A percentile compares a stretch with the other conserved stretches of the same genome.
These are phyloP conservation scores for Onychomys torridus DNA, from an alignment of 2,797 vertebrate genomes.

Conservation along the genomic window DNA sequence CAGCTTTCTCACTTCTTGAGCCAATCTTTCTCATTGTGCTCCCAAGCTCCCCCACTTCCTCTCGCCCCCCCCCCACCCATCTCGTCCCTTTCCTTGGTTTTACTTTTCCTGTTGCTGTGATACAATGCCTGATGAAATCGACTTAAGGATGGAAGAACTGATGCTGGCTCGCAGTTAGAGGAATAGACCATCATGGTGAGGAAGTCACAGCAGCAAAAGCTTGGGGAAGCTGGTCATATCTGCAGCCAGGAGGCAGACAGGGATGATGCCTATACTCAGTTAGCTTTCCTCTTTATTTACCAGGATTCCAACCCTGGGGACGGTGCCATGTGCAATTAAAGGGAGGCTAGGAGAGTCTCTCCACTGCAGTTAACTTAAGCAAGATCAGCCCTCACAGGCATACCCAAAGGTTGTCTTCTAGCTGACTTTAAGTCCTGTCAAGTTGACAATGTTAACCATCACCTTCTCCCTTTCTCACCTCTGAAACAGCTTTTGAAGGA, in stretches of 20 bases:
- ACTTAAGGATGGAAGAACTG: background rate
- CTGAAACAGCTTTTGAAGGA: background rate
- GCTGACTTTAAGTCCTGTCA: background rate
- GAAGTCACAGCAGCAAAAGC: background rate
- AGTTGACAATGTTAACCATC: background rate
- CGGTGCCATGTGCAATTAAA: background rate
- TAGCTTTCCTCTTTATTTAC: background rate
- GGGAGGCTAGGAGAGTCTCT: too few species aligned
- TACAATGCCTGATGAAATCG: background rate
- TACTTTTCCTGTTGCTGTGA: background rate
- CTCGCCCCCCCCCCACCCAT: background rate
- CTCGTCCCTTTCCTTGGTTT: background rate
- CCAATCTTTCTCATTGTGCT: background rate
- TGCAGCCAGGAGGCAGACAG: background rate
- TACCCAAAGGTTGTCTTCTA: background rate
- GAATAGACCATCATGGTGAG: background rate
- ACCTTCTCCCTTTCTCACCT: background rate
- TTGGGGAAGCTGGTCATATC: background rate
- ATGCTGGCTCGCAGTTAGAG: background rate
- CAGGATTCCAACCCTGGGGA: background rate
- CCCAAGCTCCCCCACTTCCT: background rate
- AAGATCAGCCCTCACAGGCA: background rate
- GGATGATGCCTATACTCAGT: background rate
- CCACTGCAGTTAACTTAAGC: background rate
- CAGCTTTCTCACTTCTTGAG: background rate